phyloP scores from a whole-genome alignment of 2,888 invertebrate species.

The Anagyrus pseudococci region DNA sequence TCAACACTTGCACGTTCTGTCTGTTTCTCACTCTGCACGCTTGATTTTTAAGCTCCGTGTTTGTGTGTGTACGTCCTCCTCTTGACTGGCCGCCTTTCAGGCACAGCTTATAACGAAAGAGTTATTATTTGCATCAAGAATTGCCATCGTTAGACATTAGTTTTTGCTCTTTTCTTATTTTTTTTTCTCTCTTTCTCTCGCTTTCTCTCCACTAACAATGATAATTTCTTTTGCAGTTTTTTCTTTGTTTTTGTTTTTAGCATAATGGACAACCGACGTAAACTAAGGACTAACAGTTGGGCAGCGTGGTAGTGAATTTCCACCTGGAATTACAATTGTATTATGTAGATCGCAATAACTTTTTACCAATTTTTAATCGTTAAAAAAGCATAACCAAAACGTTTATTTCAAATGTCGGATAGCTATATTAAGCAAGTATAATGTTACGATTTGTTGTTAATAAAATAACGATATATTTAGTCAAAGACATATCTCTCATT shows the following conservation, averaged over 20 bases:
- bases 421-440: no score
- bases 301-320: slow-evolving; percentile 58
- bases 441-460: no score
- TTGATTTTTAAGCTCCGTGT: slow-evolving; percentile 27
- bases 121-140: slow-evolving; percentile 53
- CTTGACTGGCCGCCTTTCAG: slow-evolving; percentile 39
- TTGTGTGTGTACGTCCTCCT: slow-evolving; percentile 45
- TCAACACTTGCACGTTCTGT: background rate
- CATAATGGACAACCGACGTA: slow-evolving; percentile 57
- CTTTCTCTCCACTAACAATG: slow-evolving; percentile 58
- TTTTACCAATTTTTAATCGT: background rate
- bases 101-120: slow-evolving; percentile 52
- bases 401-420: no score
- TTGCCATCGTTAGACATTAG: slow-evolving; percentile 51
- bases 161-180: slow-evolving; percentile 38
- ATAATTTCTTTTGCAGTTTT: slow-evolving; percentile 49
- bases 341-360: slow-evolving; percentile 24
- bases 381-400: background rate
- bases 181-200: no score
- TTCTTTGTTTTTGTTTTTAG: slow-evolving; percentile 52
- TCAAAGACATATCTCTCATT: no score
- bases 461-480: background rate
- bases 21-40: slow-evolving; percentile 38
- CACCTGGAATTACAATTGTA: slow-evolving; percentile 51
- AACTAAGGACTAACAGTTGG: slow-evolving; percentile 61